Percentiles rank a stretch among this genome's conserved stretches.
Conservation (phyloP, 2,888 invertebrate genomes). For the Lasius fuliginosus region DNA sequence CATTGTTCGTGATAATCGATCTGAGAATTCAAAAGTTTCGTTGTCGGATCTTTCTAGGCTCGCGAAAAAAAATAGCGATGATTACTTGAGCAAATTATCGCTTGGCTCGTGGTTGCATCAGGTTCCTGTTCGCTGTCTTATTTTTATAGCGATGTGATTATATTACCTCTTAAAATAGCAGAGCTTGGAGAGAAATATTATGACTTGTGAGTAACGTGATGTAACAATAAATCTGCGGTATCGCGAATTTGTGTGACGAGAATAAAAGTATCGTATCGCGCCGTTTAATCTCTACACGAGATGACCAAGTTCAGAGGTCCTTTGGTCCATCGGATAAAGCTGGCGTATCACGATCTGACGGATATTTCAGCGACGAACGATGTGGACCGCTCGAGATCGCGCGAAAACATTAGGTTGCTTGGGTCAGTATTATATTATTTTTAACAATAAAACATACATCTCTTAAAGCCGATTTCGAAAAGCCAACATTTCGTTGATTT, state of each 20-base stretch:
- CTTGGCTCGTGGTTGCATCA: neutral
- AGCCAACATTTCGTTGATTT: neutral
- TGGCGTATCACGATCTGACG: slow-evolving; percentile 64
- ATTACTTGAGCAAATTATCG: slow-evolving; percentile 14
- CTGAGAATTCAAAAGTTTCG: neutral
- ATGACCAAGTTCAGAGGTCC: slow-evolving; percentile 69
- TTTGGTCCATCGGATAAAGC: slow-evolving; percentile 72
- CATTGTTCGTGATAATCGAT: neutral
- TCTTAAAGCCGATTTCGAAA: neutral
- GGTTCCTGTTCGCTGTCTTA: neutral
- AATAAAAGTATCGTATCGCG: neutral
- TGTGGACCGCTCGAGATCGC: slow-evolving; percentile 41
- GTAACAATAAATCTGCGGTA: neutral
- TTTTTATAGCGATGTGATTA: slow-evolving; percentile 4
- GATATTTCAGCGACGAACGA: slow-evolving; percentile 33
- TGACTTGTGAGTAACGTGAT: neutral
- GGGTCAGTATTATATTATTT: slow-evolving; percentile 74
- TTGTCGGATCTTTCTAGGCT: neutral
- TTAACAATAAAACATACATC: neutral
- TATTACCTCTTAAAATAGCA: neutral
- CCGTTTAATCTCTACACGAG: slow-evolving; percentile 24
- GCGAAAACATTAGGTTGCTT: slow-evolving; percentile 66
- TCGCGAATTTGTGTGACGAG: neutral
- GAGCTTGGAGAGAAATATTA: neutral
- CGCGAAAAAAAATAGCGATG: slow-evolving; percentile 3